Evolutionary conservation across 2,113 vertebrate species (phyloP), one percentile per base, ranked within the genome.

Genomic region (Psammodynastes pulverulentus): DNA sequence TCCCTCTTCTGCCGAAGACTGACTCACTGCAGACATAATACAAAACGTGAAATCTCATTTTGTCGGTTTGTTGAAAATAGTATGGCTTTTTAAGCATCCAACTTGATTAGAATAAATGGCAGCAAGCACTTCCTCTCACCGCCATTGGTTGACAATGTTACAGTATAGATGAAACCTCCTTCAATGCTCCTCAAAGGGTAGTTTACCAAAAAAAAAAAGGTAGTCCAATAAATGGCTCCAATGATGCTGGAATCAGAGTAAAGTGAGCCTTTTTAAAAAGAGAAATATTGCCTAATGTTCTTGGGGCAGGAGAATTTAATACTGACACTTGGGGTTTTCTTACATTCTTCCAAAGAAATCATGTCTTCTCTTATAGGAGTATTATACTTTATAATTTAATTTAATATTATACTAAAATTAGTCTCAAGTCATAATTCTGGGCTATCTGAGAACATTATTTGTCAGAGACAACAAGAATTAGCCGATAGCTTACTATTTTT

Each of bases 121-220:
- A 90, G 17, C 21, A 29, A 90, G 17, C 21, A 29, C 52, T 23
- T 79, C 67, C 34, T 43, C 34, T 39, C 34, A 79, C 17, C 72
- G 21, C 6, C 39, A 29, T 24, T 51, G 26, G 5, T 79, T 87
- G n/a, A 45, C 86, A 45, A 4, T 7, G 23, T 54, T n/a, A 84
- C 45, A 9, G 9, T 19, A 7, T 45, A 13, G 1, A 9, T n/a
- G n/a, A 54, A 26, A 19, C 3, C 26, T 29, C 43, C 7, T 86
- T 62, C 9, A 15, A 87, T 43, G 34, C n/a, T 43, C 15, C 9
- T 43, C 85, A 51, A 67, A 87, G 21, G 23, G 51, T 39, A 56
- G 1, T 58, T 86, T 94, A 90, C 92, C 34, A 92, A 49, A 90
- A 53, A 92, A 93, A 45, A 92, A 49, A 89, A 53, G 10, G 26